A percentile compares a stretch with the other conserved stretches of the same genome.
phyloP scores from a whole-genome alignment of 2,888 invertebrate genomes.

The Penaeus monodon region DNA sequence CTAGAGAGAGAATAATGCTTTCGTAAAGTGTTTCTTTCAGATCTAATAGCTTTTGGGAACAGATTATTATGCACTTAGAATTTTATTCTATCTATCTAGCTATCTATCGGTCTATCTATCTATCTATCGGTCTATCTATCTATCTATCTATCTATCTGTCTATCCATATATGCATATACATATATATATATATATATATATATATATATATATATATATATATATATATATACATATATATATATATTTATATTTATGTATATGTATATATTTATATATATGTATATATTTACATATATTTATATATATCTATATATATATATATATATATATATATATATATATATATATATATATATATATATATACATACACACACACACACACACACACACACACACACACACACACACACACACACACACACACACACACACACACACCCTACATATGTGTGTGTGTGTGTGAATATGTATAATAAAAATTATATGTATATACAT shows the following conservation, averaged over 20 bases:
- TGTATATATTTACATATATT: neutral
- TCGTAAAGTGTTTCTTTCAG: neutral
- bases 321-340: too few relatives aligned
- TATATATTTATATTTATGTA: neutral
- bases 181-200: conserved; percentile 28
- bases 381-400: too few relatives aligned
- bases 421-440: too few relatives aligned
- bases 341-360: too few relatives aligned
- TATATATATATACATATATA: neutral
- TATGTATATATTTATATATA: conserved; percentile 12
- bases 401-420: too few relatives aligned
- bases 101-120: too few relatives aligned
- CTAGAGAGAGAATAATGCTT: too few relatives aligned
- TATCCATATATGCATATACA: conserved; percentile 3
- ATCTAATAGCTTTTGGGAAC: neutral
- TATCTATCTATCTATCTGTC: neutral
- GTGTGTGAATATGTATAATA: too few relatives aligned
- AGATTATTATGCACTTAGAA: neutral
- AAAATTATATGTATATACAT: too few relatives aligned
- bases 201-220: neutral
- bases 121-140: conserved; percentile 16
- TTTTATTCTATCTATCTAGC: too few relatives aligned
- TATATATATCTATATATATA: neutral
- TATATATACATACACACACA: too few relatives aligned
- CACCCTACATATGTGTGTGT: too few relatives aligned